Base-by-base conservation (phyloP, 2,888 invertebrate genomes). In the Rhingia campestris region DNA sequence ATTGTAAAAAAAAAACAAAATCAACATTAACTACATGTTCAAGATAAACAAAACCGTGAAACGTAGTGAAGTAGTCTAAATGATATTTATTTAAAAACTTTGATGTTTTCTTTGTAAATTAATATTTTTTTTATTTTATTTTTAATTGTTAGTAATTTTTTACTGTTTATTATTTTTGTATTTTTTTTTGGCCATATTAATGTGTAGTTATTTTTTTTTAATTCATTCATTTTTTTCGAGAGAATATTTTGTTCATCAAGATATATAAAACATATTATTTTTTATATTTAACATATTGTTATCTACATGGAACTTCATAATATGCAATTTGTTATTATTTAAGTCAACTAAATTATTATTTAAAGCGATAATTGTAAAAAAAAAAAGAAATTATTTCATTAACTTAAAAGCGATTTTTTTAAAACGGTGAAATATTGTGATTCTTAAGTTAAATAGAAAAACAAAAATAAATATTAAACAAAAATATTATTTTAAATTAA, bases 141-240 rank as follows among this genome's bases (percentile, higher is more conserved):
- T 73, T 51, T 74, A 74, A 80, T 53, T 43, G 51, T 51, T 70
- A 80, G 58, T 22, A 69, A 47, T 58, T 66, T 67, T 30, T 66
- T 35, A 64, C 63, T 72, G 49, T 64, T 77, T 70, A 35, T 30
- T 39, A 14, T 7, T 53, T 47, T 73, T 35, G n/a, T 53, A 35
- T 51, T 45, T 69, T 53, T 45, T 61, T 81, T 76, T 81, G 85
- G 85, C 85, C 85, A 85, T 85, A 85, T 85, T 85, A 85, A 72
- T 81, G 67, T 81, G 56, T 82, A 82, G 69, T 63, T 22, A 22
- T 56, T n/a, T 59, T 51, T 39, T 56, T 53, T 39, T 39, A 54
- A 30, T 61, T 32, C 33, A 54, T 33, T 61, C 39, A 22, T 22
- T 33, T 9, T 30, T 53, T 33, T 54, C 33, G 33, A 14, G 7